Evolutionary conservation across 2,888 invertebrate genomes (phyloP), one percentile per base, ranked within the genome.

Genomic region (Conomelus anceps): DNA sequence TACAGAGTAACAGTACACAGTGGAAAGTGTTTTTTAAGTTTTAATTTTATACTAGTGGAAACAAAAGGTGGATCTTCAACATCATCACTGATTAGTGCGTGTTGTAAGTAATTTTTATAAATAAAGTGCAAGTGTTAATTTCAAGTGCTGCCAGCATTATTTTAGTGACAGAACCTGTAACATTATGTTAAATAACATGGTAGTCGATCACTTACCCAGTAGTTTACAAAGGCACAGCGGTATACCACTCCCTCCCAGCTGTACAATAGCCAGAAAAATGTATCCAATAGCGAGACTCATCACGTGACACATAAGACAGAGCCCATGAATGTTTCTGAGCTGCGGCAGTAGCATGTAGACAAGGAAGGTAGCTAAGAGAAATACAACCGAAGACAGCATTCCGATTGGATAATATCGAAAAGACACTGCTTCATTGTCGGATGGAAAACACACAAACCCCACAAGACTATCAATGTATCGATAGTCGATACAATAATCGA

Each of bases 361-460:
- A 86, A 93, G 92, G 0, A 94, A 94, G 6, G 95, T 95, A 22
- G 94, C 93, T 89, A 94, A 90, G 22, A 95, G 93, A 91, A 94
- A 95, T 17, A 94, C 94, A 9, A 95, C 94, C 22, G 94, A 95
- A 91, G 94, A 93, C 91, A 94, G 92, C 91, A 95, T 92, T 90
- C 94, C 94, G 22, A 91, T 89, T 0, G 91, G 91, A 84, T 91
- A 91, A 0, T 90, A 24, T 0, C 90, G 89, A 87, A 90, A 91
- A 7, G 88, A 89, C 41, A 90, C 90, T 0, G 41, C 26, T 29
- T 89, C 89, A 3, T 87, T 63, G 17, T 89, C 89, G 1, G 63
- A 87, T 4, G 90, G 89, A 88, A 90, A 91, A 87, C 91, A 91
- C 41, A 91, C 89, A 22, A 91, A 22, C 17, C 63, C 84, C 17